Conservation (phyloP, 2,888 invertebrate species). For the Parapristionchus giblindavisi region DNA sequence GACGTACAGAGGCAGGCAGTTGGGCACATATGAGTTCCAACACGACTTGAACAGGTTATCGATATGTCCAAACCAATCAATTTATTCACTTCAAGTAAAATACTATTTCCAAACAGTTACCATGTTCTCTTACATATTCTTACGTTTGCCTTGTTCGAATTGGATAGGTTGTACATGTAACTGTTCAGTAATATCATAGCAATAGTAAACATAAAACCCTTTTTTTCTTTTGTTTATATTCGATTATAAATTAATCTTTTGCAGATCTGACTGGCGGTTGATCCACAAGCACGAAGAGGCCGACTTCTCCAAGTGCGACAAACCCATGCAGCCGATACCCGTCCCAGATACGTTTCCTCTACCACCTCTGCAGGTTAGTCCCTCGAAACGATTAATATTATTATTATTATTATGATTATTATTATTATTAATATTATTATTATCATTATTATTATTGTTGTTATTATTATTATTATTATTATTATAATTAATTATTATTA, state of each 20-base stretch:
- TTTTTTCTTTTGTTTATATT: too few relatives aligned
- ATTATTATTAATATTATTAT: too few relatives aligned
- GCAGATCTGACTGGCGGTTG: conserved; percentile 63
- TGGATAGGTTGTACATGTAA: background rate
- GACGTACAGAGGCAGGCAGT: conserved; percentile 62
- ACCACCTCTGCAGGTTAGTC: conserved; percentile 61
- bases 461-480: too few relatives aligned
- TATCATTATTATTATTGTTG: background rate
- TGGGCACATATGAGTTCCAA: conserved; percentile 65
- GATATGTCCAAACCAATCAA: background rate
- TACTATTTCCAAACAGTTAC: background rate
- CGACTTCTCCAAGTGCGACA: conserved; percentile 44
- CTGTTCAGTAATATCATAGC: background rate
- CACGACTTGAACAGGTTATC: conserved; percentile 37
- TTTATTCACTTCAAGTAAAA: background rate
- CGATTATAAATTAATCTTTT: too few relatives aligned
- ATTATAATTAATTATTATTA: too few relatives aligned
- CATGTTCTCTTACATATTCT: background rate
- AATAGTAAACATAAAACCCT: background rate
- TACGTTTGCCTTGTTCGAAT: too few relatives aligned
- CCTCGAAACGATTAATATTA: too few relatives aligned
- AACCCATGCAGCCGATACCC: conserved; percentile 50
- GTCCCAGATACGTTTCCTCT: conserved; percentile 64
- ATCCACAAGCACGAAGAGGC: conserved; percentile 66
- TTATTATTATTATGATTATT: too few relatives aligned